Evolutionary conservation across 2,888 invertebrate species (phyloP).

Genomic region (Dasypolia templi): DNA sequence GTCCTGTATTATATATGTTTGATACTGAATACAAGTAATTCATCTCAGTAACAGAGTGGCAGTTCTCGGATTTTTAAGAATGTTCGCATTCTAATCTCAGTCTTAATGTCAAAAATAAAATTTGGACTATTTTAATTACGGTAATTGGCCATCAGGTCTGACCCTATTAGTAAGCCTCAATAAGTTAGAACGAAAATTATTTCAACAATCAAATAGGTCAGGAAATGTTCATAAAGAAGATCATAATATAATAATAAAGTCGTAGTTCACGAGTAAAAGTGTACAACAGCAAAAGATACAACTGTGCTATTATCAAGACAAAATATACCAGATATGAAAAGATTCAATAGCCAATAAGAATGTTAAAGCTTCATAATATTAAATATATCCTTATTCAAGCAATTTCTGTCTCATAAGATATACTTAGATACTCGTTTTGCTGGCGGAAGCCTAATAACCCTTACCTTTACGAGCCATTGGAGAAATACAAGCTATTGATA

Average conservation of each 20-base stretch:
- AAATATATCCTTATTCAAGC: constrained; percentile 31
- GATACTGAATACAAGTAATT: background rate
- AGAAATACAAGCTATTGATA: constrained; percentile 50
- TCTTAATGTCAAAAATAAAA: too few relatives aligned
- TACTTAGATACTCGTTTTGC: constrained; percentile 47
- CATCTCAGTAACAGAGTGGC: too few relatives aligned
- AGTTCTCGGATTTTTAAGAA: too few relatives aligned
- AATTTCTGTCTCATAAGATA: constrained; percentile 50
- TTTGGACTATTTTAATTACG: too few relatives aligned
- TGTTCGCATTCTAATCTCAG: too few relatives aligned
- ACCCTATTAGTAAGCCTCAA: background rate
- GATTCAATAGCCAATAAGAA: constrained; percentile 31
- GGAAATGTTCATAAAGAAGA: background rate
- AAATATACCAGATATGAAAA: constrained; percentile 28
- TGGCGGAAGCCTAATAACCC: constrained; percentile 50
- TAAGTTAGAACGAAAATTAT: too few relatives aligned
- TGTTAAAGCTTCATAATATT: constrained; percentile 30
- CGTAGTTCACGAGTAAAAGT: background rate
- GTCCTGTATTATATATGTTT: background rate
- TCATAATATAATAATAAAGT: background rate
- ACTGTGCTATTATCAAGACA: constrained; percentile 4
- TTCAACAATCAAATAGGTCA: background rate
- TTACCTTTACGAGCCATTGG: constrained; percentile 49
- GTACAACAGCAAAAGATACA: constrained; percentile 17
- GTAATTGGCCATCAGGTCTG: too few relatives aligned